Evolutionary conservation across 1,140 invertebrate genomes (phyloP).

Genomic region (Bombus huntii): DNA sequence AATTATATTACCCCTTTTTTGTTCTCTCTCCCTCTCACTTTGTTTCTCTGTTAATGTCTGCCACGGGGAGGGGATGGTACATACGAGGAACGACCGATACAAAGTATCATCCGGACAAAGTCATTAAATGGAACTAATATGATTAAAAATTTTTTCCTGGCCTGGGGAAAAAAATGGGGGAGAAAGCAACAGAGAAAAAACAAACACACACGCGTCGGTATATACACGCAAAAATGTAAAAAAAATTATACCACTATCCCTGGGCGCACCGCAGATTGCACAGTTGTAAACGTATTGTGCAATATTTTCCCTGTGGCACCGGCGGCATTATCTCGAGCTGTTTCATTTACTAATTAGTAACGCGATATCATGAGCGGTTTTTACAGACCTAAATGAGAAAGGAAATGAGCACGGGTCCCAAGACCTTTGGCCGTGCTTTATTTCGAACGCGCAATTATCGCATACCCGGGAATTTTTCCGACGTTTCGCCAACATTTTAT

Average conservation of each 20-base stretch:
- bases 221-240: background rate
- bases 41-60: constrained; percentile 22
- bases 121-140: constrained; percentile 55
- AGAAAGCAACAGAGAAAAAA: background rate
- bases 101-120: constrained; percentile 44
- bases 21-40: background rate
- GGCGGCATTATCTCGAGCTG: constrained; percentile 69
- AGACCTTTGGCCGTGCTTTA: constrained; percentile 68
- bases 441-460: constrained; percentile 67
- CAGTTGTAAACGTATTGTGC: constrained; percentile 55
- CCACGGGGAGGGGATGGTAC: background rate
- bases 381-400: constrained; percentile 74
- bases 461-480: constrained; percentile 48
- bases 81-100: constrained; percentile 19
- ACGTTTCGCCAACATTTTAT: constrained; percentile 45
- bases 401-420: constrained; percentile 70
- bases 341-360: constrained; percentile 79
- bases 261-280: constrained; percentile 49
- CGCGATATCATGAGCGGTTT: constrained; percentile 73
- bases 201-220: background rate
- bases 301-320: constrained; percentile 65
- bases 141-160: constrained; percentile 56
- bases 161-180: background rate
- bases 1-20: constrained; percentile 37
- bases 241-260: background rate